Evolutionary conservation across 23 tunicate genomes (phyloP), one percentile per base, ranked within the genome.

Genomic region (Ascidia mentula): DNA sequence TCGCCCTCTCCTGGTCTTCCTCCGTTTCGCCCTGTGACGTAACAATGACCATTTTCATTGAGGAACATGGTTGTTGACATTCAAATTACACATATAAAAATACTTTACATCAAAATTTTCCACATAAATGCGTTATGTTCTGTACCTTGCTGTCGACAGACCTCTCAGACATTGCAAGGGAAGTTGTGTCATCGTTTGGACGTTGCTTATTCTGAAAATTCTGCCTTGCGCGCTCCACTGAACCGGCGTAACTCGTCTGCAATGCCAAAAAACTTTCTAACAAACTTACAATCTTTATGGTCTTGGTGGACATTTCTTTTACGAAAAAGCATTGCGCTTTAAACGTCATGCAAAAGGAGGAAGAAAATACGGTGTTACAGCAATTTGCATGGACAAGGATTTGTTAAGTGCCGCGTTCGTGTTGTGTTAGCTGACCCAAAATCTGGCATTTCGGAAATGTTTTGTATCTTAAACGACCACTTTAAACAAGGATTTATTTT

Each of bases 111-210:
- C 53, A 42, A 42, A 9, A 9, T 42, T 42, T 42, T 9, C 15
- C 15, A 42, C 15, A 42, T 9, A 15, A 42, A 42, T 15, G 53
- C 53, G 15, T 42, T 42, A 9, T 42, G 15, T 9, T 42, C 15
- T 35, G 40, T 60, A 87, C 87, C 78, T 87, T 87, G 77, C 97
- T 92, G 85, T 84, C 89, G 28, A 92, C 24, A 37, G 97, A 92
- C 18, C 69, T 73, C 69, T 93, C 90, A 15, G 98, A 93, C 45
- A 60, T 38, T 17, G 85, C 77, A 1, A 93, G 77, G 8, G 98
- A 93, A 6, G 89, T 31, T 1, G 89, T 31, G 59, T 88, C 93
- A 0, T 93, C 98, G 33, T 73, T 71, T 18, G 20, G 20, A 24
- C 61, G 72, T 20, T 46, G 74, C 45, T 87, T 92, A 20, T 36